A percentile compares a stretch with the other conserved stretches of the same genome.
Conservation (phyloP, 2,113 vertebrate species). For the Epinephelus fuscoguttatus region DNA sequence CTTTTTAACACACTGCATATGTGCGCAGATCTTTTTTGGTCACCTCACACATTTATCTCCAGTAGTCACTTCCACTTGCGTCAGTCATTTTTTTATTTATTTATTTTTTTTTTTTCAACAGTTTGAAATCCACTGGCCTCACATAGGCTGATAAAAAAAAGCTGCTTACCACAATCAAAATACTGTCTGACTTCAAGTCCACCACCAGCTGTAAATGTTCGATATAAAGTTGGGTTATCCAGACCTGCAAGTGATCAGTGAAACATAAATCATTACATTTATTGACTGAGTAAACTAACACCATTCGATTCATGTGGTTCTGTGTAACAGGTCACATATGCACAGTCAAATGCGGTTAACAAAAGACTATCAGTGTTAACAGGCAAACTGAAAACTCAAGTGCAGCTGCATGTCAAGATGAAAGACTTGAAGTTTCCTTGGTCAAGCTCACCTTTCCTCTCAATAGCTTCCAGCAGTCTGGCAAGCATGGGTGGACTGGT, state of each 20-base stretch:
- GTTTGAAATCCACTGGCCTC: background rate
- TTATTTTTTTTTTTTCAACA: background rate
- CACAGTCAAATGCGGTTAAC: background rate
- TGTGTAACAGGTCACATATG: background rate
- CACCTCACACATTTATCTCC: background rate
- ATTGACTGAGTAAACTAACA: background rate
- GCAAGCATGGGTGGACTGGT: slow-evolving; percentile 88
- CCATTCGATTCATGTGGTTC: background rate
- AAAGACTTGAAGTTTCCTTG: background rate
- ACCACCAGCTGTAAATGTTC: slow-evolving; percentile 89
- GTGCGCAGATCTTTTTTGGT: background rate
- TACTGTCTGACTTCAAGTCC: slow-evolving; percentile 91
- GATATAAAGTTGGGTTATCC: slow-evolving; percentile 93
- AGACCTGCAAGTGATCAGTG: slow-evolving; percentile 83
- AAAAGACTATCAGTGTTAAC: background rate
- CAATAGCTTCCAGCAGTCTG: slow-evolving; percentile 92
- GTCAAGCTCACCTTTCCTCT: slow-evolving; percentile 91
- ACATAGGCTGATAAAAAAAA: background rate
- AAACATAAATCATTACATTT: background rate
- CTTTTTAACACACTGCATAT: background rate
- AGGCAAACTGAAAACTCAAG: background rate
- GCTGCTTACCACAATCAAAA: slow-evolving; percentile 90
- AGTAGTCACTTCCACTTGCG: background rate
- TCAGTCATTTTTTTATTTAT: background rate
- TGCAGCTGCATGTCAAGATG: background rate